Percentiles rank a stretch among this genome's conserved stretches.
Conservation (phyloP, 2,797 vertebrate species). For the Trachurus trachurus region DNA sequence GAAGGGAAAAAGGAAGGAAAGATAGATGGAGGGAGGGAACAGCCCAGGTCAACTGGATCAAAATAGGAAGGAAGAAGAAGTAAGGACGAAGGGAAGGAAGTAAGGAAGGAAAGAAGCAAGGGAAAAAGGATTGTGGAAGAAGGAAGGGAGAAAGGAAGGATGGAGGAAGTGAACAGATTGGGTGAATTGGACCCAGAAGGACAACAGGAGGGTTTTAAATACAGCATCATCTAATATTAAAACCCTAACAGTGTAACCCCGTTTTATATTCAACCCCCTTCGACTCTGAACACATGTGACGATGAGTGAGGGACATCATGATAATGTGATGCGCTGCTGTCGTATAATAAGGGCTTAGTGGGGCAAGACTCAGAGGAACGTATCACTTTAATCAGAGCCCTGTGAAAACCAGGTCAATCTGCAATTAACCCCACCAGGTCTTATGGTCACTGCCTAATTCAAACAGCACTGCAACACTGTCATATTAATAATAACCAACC, state of each 20-base stretch:
- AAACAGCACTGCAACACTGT: conserved; percentile 19
- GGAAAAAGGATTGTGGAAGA: too few relatives aligned
- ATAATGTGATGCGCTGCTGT: conserved; percentile 29
- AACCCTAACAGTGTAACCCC: background rate
- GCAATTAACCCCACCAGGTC: conserved; percentile 70
- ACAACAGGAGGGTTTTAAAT: too few relatives aligned
- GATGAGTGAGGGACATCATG: conserved; percentile 36
- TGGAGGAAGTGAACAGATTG: too few relatives aligned
- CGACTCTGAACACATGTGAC: background rate
- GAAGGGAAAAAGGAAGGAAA: too few relatives aligned
- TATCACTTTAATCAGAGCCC: conserved; percentile 69
- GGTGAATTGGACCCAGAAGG: too few relatives aligned
- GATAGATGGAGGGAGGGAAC: too few relatives aligned
- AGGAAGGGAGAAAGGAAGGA: too few relatives aligned
- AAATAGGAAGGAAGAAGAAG: too few relatives aligned
- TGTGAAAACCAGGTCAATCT: conserved; percentile 75
- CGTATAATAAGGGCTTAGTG: conserved; percentile 46
- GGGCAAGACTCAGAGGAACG: conserved; percentile 48
- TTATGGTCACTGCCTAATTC: conserved; percentile 56
- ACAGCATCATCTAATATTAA: background rate
- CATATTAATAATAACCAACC: conserved; percentile 14
- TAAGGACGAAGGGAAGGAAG: too few relatives aligned
- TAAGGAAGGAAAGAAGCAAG: too few relatives aligned
- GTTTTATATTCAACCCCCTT: background rate
- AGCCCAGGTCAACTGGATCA: too few relatives aligned